phyloP scores from a whole-genome alignment of 2,113 vertebrate species.

The Sminthopsis crassicaudata region DNA sequence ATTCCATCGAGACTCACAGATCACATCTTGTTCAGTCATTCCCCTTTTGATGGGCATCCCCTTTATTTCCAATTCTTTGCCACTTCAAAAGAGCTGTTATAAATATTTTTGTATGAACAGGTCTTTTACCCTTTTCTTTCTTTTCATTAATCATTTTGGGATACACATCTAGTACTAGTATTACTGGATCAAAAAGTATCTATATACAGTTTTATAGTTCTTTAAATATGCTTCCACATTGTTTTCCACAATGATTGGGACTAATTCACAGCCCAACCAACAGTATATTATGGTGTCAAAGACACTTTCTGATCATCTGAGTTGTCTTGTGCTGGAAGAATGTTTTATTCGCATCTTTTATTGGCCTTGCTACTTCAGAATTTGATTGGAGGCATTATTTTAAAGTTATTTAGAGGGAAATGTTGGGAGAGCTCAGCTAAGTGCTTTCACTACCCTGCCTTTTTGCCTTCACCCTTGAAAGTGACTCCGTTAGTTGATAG shows the following conservation, averaged over 20 bases:
- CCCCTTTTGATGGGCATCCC: not conserved
- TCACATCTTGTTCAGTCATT: not conserved
- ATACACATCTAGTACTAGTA: not conserved
- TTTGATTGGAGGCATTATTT: not conserved
- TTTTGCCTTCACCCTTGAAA: not conserved
- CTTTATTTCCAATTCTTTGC: not conserved
- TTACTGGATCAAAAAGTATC: not conserved
- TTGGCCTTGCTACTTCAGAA: not conserved
- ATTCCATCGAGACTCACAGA: not conserved
- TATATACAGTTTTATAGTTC: not conserved
- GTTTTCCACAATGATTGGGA: not conserved
- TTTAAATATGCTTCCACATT: not conserved
- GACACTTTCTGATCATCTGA: not conserved
- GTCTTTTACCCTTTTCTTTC: not conserved
- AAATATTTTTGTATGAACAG: not conserved
- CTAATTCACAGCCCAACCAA: not conserved
- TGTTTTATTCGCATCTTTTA: not conserved
- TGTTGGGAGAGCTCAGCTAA: not conserved
- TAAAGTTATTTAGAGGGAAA: not conserved
- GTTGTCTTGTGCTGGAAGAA: not conserved
- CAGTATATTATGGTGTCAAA: not conserved
- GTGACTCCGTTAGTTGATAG: not conserved
- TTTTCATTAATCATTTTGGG: not conserved
- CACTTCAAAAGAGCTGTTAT: not conserved
- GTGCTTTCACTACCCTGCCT: not conserved